These are phyloP conservation scores for Labeo calbasu DNA, from an alignment of 2,797 vertebrate species.

Conservation along the genomic window DNA sequence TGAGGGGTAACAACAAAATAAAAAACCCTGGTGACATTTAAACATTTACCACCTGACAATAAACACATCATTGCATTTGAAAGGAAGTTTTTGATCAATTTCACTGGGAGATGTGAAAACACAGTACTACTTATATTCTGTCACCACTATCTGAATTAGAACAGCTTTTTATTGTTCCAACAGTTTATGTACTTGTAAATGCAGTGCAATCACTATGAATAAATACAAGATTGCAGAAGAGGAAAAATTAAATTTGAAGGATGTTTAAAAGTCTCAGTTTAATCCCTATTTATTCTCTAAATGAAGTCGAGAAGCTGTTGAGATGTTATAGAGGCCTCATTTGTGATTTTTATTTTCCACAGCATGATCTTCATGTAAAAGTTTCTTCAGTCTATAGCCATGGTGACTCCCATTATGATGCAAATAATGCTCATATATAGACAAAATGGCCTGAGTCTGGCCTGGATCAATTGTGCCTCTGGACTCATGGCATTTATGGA, in stretches of 20 bases:
- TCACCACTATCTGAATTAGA: neutral
- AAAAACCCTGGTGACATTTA: slow-evolving; percentile 68
- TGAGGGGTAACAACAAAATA: slow-evolving; percentile 39
- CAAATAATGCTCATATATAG: slow-evolving; percentile 34
- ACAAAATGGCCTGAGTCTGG: slow-evolving; percentile 57
- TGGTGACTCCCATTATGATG: slow-evolving; percentile 20
- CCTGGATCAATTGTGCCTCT: slow-evolving; percentile 67
- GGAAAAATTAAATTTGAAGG: neutral
- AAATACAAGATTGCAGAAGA: neutral
- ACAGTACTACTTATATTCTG: neutral
- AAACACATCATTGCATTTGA: slow-evolving; percentile 66
- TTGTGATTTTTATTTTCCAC: slow-evolving; percentile 20
- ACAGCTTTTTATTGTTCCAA: neutral
- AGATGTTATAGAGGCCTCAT: neutral
- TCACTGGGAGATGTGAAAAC: neutral
- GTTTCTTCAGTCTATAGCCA: slow-evolving; percentile 2
- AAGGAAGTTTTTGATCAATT: slow-evolving; percentile 72
- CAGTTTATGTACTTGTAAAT: neutral
- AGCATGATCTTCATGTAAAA: slow-evolving; percentile 18
- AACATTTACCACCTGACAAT: slow-evolving; percentile 77
- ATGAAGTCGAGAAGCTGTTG: neutral
- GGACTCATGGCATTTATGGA: slow-evolving; percentile 68
- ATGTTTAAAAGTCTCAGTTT: neutral
- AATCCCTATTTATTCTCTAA: neutral
- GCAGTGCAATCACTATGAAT: neutral